A percentile compares a stretch with the other conserved stretches of the same genome.
Evolutionary conservation across 2,888 invertebrate genomes (phyloP).

Genomic region (Scaptodrosophila latifasciaeformis): DNA sequence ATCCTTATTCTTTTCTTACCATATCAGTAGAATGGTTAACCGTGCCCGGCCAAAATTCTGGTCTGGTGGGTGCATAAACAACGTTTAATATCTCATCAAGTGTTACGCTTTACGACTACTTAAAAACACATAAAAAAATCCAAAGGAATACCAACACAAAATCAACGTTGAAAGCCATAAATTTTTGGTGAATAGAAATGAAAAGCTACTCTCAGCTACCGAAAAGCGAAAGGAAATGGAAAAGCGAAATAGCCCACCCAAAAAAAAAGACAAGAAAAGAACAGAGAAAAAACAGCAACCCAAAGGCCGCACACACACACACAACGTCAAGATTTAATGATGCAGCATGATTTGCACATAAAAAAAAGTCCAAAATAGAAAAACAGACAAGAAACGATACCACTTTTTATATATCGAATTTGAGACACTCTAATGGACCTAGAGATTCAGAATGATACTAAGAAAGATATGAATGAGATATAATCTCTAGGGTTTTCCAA

Average conservation of each 20-base stretch:
- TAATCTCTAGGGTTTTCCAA: no score
- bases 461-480: no score
- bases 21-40: no score
- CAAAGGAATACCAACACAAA: conserved; percentile 45
- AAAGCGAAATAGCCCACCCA: conserved; percentile 43
- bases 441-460: no score
- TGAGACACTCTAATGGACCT: no score
- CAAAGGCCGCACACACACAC: conserved; percentile 28
- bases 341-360: conserved; percentile 68
- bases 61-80: conserved; percentile 44
- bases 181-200: conserved; percentile 49
- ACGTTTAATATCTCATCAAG: conserved; percentile 73
- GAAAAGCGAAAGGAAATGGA: conserved; percentile 53
- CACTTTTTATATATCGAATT: no score
- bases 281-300: conserved; percentile 15
- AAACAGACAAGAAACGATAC: no score
- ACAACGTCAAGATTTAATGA: conserved; percentile 62
- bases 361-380: conserved; percentile 34
- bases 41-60: not conserved
- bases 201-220: conserved; percentile 23
- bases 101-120: conserved; percentile 73
- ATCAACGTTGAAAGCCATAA: conserved; percentile 65
- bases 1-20: not conserved
- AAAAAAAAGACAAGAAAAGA: conserved; percentile 10
- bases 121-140: conserved; percentile 70